Percentiles rank a stretch among this genome's conserved stretches.
phyloP scores from a whole-genome alignment of 2,113 vertebrate species.

The Sigmodon hispidus region DNA sequence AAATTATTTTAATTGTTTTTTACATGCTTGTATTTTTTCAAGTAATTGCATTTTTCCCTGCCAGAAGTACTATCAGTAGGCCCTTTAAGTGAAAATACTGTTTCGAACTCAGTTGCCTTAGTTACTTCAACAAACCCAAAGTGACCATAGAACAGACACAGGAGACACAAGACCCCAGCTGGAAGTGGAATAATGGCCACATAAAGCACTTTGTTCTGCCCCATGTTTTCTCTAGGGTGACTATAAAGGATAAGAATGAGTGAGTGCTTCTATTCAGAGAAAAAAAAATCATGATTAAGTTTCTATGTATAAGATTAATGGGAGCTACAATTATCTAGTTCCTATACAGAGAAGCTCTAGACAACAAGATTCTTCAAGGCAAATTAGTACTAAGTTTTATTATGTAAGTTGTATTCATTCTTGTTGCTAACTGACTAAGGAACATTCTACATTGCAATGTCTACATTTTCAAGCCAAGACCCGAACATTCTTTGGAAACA shows the following conservation, averaged over 20 bases:
- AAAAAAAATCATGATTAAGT: not conserved
- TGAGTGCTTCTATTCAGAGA: not conserved
- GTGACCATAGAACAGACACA: fast-evolving
- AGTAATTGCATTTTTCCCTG: not conserved
- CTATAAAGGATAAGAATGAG: not conserved
- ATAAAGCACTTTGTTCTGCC: not conserved
- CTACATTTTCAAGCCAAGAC: not conserved
- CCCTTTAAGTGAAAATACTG: not conserved
- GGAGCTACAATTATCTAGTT: not conserved
- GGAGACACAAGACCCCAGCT: not conserved
- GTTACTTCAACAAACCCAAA: not conserved
- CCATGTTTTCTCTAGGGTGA: not conserved
- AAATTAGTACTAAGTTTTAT: not conserved
- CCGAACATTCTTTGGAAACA: not conserved
- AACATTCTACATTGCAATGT: not conserved
- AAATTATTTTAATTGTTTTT: not conserved
- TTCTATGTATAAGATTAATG: not conserved
- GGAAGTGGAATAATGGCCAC: not conserved
- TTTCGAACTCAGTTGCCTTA: not conserved
- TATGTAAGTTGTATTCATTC: not conserved
- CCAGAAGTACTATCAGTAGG: not conserved
- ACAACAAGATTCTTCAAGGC: constrained; percentile 3
- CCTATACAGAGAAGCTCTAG: not conserved
- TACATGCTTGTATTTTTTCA: not conserved
- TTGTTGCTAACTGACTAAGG: not conserved